These are phyloP conservation scores for Ammodytes dubius DNA, from an alignment of 2,113 vertebrate species.

Conservation along the genomic window DNA sequence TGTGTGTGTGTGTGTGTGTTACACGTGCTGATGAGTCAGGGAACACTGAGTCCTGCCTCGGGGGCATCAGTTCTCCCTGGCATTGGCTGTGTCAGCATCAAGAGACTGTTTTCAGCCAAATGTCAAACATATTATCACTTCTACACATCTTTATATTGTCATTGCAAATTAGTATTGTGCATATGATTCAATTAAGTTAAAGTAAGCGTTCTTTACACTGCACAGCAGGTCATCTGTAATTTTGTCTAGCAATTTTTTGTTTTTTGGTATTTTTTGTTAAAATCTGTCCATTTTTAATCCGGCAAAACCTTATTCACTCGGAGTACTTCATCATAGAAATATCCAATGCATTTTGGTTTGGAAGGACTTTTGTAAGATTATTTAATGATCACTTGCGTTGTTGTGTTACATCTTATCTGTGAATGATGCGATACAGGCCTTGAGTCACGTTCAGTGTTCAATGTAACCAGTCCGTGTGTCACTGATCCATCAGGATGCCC, in stretches of 20 bases:
- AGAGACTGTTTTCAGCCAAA: conserved; percentile 71
- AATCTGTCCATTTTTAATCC: neutral
- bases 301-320: neutral
- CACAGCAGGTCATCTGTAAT: conserved; percentile 7
- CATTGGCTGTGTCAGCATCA: conserved; percentile 75
- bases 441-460: conserved; percentile 17
- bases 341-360: neutral
- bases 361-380: neutral
- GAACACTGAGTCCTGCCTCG: conserved; percentile 65
- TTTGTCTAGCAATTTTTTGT: conserved; percentile 5
- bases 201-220: neutral
- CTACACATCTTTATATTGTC: conserved; percentile 29
- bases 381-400: conserved; percentile 12
- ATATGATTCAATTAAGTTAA: conserved; percentile 12
- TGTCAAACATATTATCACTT: conserved; percentile 62
- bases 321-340: conserved; percentile 3
- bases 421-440: conserved; percentile 32
- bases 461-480: conserved; percentile 31
- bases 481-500: conserved; percentile 43
- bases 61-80: conserved; percentile 60
- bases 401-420: conserved; percentile 12
- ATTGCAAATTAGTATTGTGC: conserved; percentile 8
- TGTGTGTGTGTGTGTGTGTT: conserved; percentile 3
- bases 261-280: too few species aligned
- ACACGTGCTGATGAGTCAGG: conserved; percentile 68